phyloP scores from a whole-genome alignment of 2,113 vertebrate genomes.

The Aegithalos caudatus region DNA sequence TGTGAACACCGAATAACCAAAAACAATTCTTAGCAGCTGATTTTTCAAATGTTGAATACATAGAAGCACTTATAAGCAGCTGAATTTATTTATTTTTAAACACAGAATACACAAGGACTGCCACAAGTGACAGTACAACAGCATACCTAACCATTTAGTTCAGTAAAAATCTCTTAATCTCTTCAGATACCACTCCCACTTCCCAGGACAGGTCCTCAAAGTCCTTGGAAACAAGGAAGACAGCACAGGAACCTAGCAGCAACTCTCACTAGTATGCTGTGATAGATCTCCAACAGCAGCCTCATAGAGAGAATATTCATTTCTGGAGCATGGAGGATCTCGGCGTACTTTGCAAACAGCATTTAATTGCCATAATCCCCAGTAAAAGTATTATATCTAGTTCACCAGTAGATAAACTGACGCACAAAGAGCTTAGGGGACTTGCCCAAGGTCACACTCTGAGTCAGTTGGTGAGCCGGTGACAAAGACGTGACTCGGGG shows the following conservation, averaged over 20 bases:
- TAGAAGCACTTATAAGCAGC: background rate
- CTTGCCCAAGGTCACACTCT: slow-evolving; percentile 34
- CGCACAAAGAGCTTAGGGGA: slow-evolving; percentile 39
- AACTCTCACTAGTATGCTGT: background rate
- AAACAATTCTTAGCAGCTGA: background rate
- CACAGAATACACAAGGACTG: background rate
- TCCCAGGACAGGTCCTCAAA: background rate
- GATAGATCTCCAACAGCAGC: background rate
- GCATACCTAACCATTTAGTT: background rate
- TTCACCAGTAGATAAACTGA: slow-evolving; percentile 53
- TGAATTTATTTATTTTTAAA: background rate
- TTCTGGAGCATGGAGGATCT: background rate
- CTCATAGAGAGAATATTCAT: background rate
- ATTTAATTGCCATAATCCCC: slow-evolving; percentile 57
- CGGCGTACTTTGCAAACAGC: background rate
- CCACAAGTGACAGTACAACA: background rate
- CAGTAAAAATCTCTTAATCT: background rate
- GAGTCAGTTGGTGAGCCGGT: background rate
- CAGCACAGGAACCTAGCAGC: background rate
- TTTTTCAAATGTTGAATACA: background rate
- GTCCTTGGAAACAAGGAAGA: background rate
- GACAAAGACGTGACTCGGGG: background rate
- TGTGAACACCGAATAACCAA: background rate
- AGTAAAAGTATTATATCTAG: slow-evolving; percentile 53
- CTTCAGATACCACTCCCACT: background rate